A percentile compares a stretch with the other conserved stretches of the same genome.
phyloP scores from a whole-genome alignment of 2,888 invertebrate species.

The Ophion obscuratus region DNA sequence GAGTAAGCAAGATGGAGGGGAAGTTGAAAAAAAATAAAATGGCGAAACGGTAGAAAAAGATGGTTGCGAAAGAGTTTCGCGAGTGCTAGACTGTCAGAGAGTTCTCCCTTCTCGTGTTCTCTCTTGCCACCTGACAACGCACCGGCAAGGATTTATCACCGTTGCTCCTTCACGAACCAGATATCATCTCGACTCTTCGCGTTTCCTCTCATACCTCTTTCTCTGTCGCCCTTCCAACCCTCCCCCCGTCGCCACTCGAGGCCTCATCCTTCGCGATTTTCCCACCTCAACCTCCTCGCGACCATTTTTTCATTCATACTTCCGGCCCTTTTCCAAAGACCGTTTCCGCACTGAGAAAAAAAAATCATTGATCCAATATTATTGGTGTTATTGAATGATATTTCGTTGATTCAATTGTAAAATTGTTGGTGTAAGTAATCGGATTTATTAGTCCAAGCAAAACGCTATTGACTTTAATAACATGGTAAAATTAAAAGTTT shows the following conservation, averaged over 20 bases:
- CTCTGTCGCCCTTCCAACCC: neutral
- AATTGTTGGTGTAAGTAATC: too few relatives aligned
- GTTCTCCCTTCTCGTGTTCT: constrained; percentile 42
- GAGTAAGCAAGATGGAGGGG: constrained; percentile 2
- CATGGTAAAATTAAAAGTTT: too few relatives aligned
- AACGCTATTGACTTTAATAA: too few relatives aligned
- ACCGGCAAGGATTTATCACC: constrained; percentile 80
- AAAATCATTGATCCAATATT: too few relatives aligned
- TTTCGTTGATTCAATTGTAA: too few relatives aligned
- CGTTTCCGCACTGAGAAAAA: too few relatives aligned
- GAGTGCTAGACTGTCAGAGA: constrained; percentile 53
- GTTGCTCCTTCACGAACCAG: constrained; percentile 76
- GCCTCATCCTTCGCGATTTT: constrained; percentile 60
- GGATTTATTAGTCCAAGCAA: too few relatives aligned
- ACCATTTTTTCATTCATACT: too few relatives aligned
- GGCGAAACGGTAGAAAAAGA: constrained; percentile 29
- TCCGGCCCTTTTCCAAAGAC: too few relatives aligned
- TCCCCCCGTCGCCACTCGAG: neutral
- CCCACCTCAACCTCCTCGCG: neutral
- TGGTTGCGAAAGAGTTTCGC: constrained; percentile 31
- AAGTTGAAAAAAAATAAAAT: neutral
- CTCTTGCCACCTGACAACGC: constrained; percentile 76
- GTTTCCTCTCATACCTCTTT: constrained; percentile 47
- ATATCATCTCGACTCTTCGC: constrained; percentile 81
- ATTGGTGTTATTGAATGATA: too few relatives aligned